Base-by-base conservation (phyloP, 64 coral and sea anemone species). In the Stichodactyla helianthus region DNA sequence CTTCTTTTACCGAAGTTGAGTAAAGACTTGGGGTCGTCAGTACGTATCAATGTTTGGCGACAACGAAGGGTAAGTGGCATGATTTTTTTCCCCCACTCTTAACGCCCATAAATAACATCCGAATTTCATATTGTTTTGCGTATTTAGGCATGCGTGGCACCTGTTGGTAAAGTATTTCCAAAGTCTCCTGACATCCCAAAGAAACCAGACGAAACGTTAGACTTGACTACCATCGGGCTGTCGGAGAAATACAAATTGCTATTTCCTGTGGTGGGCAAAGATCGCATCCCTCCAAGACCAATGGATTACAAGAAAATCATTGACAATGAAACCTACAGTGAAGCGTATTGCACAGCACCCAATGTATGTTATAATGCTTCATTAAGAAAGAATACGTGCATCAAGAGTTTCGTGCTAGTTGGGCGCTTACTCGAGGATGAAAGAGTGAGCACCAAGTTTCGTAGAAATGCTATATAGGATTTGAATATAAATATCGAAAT, bases 161-260 rank as follows among this genome's bases (percentile, higher is more conserved):
- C 67, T 13, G 58, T 90, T 84, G 89, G 89, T 15, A 90, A 77
- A 79, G 89, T 90, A 23, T 90, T 90, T 53, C 89, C 89, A 6
- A 90, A 90, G 77, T 77, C 82, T 13, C 78, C 78, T 52, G 78
- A 19, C 50, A 14, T 81, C 17, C 7, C 35, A 5, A 54, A 81
- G 35, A 54, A 53, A 22, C 78, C 78, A 19, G 78, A 81, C 52
- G 35, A 81, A 54, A 81, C 78, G 14, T 81, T 81, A 20, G 78
- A 81, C 78, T 13, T 81, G 19, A 81, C 78, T 15, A 53, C 78
- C 1, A 54, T 81, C n/a, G 52, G 78, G 8, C 78, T 81, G 52
- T 51, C 78, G 6, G 50, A 52, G 50, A 81, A 53, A 81, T 6
- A 81, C 12, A 81, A 12, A 51, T 10, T 81, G 7, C 50, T 52